Evolutionary conservation across 2,888 invertebrate genomes (phyloP), one percentile per base, ranked within the genome.

Genomic region (Nysson spinosus): DNA sequence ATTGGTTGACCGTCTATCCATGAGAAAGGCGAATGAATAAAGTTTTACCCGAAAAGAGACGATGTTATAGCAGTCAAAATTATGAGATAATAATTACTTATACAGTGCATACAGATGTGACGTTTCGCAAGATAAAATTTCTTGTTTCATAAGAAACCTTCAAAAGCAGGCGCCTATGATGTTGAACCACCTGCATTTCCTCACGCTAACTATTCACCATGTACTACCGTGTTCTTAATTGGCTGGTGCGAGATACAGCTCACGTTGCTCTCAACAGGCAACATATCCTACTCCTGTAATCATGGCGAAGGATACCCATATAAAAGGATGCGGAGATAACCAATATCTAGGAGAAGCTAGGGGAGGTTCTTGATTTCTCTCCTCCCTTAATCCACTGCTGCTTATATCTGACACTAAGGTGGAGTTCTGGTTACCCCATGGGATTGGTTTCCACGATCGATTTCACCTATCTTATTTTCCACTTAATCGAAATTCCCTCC

Each of bases 131-230:
- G n/a, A n/a, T n/a, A n/a, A n/a, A n/a, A n/a, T n/a, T n/a, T n/a
- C n/a, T n/a, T n/a, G n/a, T n/a, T n/a, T n/a, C n/a, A n/a, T n/a
- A n/a, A n/a, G n/a, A n/a, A n/a, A n/a, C n/a, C n/a, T n/a, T n/a
- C n/a, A n/a, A n/a, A n/a, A n/a, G n/a, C n/a, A n/a, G n/a, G n/a
- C n/a, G n/a, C n/a, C 1, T 9, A 24, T 9, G 24, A 24, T 24
- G 2, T 9, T 24, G 24, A 24, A 24, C 5, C 9, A 35, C 63
- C 28, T 34, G 42, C 49, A 71, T 72, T 70, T 67, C 67, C 61
- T 72, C 51, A 64, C 50, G 58, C 64, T 54, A 54, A 56, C 70
- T 34, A 60, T 60, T 46, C 52, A 52, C 60, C 55, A 46, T 55
- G 62, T 52, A 47, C 64, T 56, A 58, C 43, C 39, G 42, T n/a